Base-by-base conservation (phyloP, 2,888 invertebrate genomes). In the Caenorhabditis sp. region DNA sequence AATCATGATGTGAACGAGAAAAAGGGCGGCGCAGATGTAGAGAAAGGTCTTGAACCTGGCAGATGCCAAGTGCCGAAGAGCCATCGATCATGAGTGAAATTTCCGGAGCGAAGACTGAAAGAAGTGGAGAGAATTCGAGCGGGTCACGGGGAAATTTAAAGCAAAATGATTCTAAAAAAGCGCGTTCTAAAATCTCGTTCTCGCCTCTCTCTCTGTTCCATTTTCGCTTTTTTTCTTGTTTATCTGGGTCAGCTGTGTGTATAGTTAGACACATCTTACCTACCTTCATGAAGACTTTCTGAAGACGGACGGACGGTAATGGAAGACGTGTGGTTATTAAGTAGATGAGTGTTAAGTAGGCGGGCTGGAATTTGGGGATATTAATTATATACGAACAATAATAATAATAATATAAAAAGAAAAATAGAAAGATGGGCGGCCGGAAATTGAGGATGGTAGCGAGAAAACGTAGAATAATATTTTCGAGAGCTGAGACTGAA, bases 21-120 rank as follows among this genome's bases (percentile, higher is more conserved):
- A 51, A n/a, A 80, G 44, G 4, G n/a, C 69, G 32, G 58, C 64
- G 26, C 74, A 80, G 0, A 74, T 32, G 1, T 68, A 20, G 35
- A 74, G 20, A n/a, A 80, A 18, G n/a, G 64, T 61, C 40, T 80
- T 80, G 47, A 77, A 56, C 55, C 58, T 77, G 69, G 68, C 67
- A 35, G 40, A 47, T 50, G 68, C 64, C 77, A 77, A 77, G 55
- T 68, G 68, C 26, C 56, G 68, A 60, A 69, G 20, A 68, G 77
- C 77, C 77, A 77, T 77, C 67, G 76, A 76, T 76, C 76, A 76
- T 76, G 64, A 72, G 72, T 56, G 62, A 37, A 51, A 35, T 11
- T 50, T 50, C 64, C 44, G 55, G 44, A 20, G 62, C 6, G 50
- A 44, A 71, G 56, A 53, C 72, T 72, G 64, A 62, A 55, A 11